Conservation (phyloP, 2,113 vertebrate genomes). For the Trogon surrucura region DNA sequence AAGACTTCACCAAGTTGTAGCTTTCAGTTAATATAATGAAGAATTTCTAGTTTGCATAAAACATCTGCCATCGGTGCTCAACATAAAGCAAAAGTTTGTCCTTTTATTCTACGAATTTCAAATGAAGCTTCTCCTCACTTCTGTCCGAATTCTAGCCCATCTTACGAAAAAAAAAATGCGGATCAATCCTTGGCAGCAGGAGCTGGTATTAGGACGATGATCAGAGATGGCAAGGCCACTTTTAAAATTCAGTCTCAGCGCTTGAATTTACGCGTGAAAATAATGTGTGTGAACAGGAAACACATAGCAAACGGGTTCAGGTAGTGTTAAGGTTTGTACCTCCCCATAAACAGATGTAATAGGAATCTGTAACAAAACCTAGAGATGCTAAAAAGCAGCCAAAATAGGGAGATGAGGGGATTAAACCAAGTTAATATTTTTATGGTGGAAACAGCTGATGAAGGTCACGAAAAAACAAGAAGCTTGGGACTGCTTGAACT, state of each 20-base stretch:
- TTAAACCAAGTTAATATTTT: constrained; percentile 37
- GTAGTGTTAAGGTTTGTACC: not conserved
- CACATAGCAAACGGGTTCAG: not conserved
- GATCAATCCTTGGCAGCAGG: not conserved
- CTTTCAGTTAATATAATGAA: not conserved
- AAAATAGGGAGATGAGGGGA: not conserved
- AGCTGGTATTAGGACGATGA: not conserved
- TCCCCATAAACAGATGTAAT: not conserved
- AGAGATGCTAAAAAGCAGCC: not conserved
- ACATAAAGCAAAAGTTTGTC: not conserved
- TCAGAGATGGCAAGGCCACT: not conserved
- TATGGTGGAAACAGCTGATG: not conserved
- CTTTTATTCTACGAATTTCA: constrained; percentile 3
- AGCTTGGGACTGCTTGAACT: not conserved
- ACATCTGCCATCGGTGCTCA: not conserved
- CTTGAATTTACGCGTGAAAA: not conserved
- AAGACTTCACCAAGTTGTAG: not conserved
- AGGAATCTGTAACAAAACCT: not conserved
- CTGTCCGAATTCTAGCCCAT: not conserved
- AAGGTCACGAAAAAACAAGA: not conserved
- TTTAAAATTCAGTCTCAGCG: not conserved
- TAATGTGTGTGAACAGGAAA: not conserved
- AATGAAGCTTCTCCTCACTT: not conserved
- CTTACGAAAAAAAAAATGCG: not conserved
- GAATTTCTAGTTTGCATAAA: not conserved